Evolutionary conservation across 2,888 invertebrate genomes (phyloP).

Genomic region (Meandrusa payeni): DNA sequence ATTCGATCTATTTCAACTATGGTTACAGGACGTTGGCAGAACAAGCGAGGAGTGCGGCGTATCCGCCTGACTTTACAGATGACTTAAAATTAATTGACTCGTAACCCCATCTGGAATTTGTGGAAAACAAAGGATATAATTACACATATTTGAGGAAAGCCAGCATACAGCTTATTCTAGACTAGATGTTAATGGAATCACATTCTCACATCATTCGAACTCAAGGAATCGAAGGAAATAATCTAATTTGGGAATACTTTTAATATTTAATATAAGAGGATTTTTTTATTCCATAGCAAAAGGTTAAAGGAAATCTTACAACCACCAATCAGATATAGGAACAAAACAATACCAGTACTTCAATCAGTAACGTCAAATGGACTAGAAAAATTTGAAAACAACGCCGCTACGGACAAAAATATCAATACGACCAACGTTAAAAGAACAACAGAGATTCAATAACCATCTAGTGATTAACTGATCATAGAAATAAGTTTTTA

Average conservation of each 20-base stretch:
- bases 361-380: slow-evolving; percentile 54
- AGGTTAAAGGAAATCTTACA: slow-evolving; percentile 3
- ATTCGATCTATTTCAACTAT: slow-evolving; percentile 51
- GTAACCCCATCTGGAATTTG: slow-evolving; percentile 59
- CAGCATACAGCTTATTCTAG: slow-evolving; percentile 48
- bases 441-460: slow-evolving; percentile 29
- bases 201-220: slow-evolving; percentile 63
- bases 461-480: slow-evolving; percentile 27
- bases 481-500: slow-evolving; percentile 29
- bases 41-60: slow-evolving; percentile 59
- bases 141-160: slow-evolving; percentile 37
- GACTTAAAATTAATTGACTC: slow-evolving; percentile 80
- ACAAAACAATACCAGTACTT: slow-evolving; percentile 57
- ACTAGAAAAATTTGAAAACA: slow-evolving; percentile 65
- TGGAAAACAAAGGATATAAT: slow-evolving; percentile 42
- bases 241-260: slow-evolving; percentile 17
- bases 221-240: slow-evolving; percentile 32
- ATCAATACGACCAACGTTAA: slow-evolving; percentile 45
- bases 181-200: slow-evolving; percentile 61
- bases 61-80: slow-evolving; percentile 68
- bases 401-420: slow-evolving; percentile 43
- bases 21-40: slow-evolving; percentile 60
- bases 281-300: slow-evolving; percentile 41
- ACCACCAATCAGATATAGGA: slow-evolving; percentile 46
- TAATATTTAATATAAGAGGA: slow-evolving; percentile 32